Evolutionary conservation across 1,140 invertebrate genomes (phyloP), one percentile per base, ranked within the genome.

Genomic region (Megathymus violae): DNA sequence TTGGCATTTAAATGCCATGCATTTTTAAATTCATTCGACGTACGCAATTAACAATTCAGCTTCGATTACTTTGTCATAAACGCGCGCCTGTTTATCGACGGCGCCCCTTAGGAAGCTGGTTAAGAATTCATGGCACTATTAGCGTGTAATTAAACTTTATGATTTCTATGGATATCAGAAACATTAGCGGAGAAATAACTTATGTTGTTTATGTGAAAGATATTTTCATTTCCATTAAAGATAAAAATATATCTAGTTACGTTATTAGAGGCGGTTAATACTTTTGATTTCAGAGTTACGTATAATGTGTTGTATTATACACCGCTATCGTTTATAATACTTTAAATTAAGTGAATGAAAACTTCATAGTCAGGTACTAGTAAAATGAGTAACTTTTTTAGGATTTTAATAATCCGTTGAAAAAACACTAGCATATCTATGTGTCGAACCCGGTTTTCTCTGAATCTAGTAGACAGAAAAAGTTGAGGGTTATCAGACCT

Each of bases 1-100:
- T 70, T 90, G 88, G 81, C 88, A 90, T 90, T 90, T 90, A 90
- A 90, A 90, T 90, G 88, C 86, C 88, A 89, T 84, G 76, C 80
- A 78, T 88, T 90, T 89, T 90, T 90, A 87, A 80, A 89, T 83
- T 87, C 85, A 84, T 82, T 66, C 80, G 73, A 79, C 78, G 78
- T 81, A 80, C 74, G 76, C 76, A 89, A 88, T 90, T 86, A 90
- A 85, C 76, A 82, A 84, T 86, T 82, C 76, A 72, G 77, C 74
- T 85, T 82, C 80, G 82, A 85, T 87, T 83, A 87, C 82, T 83
- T 80, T 85, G 83, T 86, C 78, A 80, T 86, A 84, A 84, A 81
- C 67, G 69, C 69, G 69, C 66, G 74, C 52, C 66, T 76, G 64
- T 75, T 68, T 79, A 75, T 70, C 63, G 64, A 38, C 61, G 61